Evolutionary conservation across 2,888 invertebrate species (phyloP), one percentile per base, ranked within the genome.

Genomic region (Noctua janthe): DNA sequence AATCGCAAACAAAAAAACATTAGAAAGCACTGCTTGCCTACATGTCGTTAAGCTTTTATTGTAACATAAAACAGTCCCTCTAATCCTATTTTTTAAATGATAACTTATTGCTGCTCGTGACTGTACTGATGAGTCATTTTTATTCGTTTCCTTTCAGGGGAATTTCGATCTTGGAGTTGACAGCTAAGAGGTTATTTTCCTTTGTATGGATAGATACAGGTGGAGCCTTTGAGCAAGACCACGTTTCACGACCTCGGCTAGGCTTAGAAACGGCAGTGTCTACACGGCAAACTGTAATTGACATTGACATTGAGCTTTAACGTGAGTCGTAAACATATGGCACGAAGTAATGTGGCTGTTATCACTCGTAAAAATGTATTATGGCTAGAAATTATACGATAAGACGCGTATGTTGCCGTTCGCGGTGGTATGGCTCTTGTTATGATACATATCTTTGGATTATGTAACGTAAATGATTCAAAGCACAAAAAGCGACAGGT

Each of bases 291-390:
- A 87, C 80, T 90, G 88, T 92, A 92, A 92, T 92, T 92, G 92
- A 86, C 92, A 93, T 93, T 94, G 94, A 93, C 93, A 92, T 93
- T 94, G 92, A 90, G 89, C 90, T 90, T 92, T 89, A 90, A 90
- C 86, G 82, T 85, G 78, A 83, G 89, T 89, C 78, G 78, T 87
- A 88, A 90, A 79, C 82, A 78, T 80, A 85, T 86, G 29, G 54
- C 75, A 81, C 59, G 20, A 71, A 80, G 72, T 83, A 82, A 81
- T 76, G 82, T 87, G 82, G 82, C 78, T 80, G 78, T 71, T 85
- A 88, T 87, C 79, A 84, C 81, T 85, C 85, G 71, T 89, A 81
- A 84, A 81, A 79, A 47, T 59, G 51, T 74, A 75, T 81, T 71
- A 75, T 71, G 79, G 51, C 51, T 81, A 73, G 64, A 54, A 71